phyloP scores from a whole-genome alignment of 37 sponge, comb jelly and placozoan genomes.

The Hexactinellida sp. region DNA sequence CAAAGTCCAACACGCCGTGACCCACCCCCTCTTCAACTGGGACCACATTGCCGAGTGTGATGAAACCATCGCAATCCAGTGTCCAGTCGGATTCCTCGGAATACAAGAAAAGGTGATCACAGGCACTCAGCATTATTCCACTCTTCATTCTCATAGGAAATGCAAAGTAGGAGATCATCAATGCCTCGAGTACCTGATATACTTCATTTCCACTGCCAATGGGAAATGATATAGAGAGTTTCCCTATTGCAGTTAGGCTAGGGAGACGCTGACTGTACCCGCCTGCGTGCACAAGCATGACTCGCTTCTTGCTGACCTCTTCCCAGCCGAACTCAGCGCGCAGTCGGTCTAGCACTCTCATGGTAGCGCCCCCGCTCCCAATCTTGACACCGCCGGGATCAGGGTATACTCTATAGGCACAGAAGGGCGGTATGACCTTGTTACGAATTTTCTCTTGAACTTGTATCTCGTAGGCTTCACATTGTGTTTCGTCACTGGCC shows the following conservation, averaged over 20 bases:
- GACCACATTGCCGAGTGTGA: neutral
- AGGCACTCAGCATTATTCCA: conserved; percentile 30
- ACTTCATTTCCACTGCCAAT: conserved; percentile 33
- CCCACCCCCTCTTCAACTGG: neutral
- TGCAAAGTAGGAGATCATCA: conserved; percentile 39
- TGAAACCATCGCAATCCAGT: neutral
- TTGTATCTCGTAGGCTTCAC: conserved; percentile 30
- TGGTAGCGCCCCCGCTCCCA: conserved; percentile 59
- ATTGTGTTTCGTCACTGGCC: conserved; percentile 36
- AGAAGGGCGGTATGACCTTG: conserved; percentile 27
- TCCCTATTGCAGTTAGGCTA: conserved; percentile 54
- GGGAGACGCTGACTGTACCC: conserved; percentile 70
- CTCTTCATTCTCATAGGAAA: conserved; percentile 52
- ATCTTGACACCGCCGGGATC: conserved; percentile 62
- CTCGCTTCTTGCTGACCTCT: conserved; percentile 18
- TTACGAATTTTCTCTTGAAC: conserved; percentile 31
- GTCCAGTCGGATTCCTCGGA: neutral
- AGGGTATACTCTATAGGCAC: conserved; percentile 44
- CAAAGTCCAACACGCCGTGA: conserved; percentile 9
- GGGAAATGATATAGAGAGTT: conserved; percentile 44
- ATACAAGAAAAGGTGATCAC: conserved; percentile 1
- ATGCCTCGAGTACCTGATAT: conserved; percentile 46
- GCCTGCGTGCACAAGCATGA: conserved; percentile 62
- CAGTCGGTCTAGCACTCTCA: conserved; percentile 41
- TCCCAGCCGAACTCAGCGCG: conserved; percentile 17